A percentile compares a stretch with the other conserved stretches of the same genome.
phyloP scores from a whole-genome alignment of 2,888 invertebrate genomes.

The Antheraea assamensis region DNA sequence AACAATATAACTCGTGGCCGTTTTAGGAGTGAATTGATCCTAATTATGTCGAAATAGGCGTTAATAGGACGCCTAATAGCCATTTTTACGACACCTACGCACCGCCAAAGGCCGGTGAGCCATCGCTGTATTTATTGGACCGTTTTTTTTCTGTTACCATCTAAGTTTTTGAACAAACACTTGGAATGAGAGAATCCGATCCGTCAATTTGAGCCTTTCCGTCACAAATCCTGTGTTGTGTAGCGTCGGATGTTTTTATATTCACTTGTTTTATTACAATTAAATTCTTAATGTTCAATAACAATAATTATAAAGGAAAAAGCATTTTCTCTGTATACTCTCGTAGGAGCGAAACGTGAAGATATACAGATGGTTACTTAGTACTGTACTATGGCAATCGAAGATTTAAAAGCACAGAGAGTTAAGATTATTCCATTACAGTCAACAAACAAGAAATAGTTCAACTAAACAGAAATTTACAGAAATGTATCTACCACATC shows the following conservation, averaged over 20 bases:
- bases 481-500: slow-evolving; percentile 22
- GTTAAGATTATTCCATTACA: background rate
- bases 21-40: slow-evolving; percentile 69
- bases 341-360: background rate
- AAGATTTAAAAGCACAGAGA: background rate
- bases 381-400: background rate
- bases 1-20: slow-evolving; percentile 64
- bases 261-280: background rate
- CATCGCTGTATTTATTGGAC: slow-evolving; percentile 74
- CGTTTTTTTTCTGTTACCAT: slow-evolving; percentile 63
- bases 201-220: slow-evolving; percentile 24
- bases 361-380: background rate
- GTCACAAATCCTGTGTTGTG: slow-evolving; percentile 34
- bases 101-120: slow-evolving; percentile 68
- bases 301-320: background rate
- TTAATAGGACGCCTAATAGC: slow-evolving; percentile 79
- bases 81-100: slow-evolving; percentile 65
- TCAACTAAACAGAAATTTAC: slow-evolving; percentile 20
- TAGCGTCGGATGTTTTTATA: slow-evolving; percentile 26
- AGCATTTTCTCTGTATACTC: background rate
- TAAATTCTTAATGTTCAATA: background rate
- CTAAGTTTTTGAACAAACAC: slow-evolving; percentile 77
- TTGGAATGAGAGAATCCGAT: slow-evolving; percentile 35
- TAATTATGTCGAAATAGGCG: slow-evolving; percentile 82
- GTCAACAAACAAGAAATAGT: slow-evolving; percentile 3